Evolutionary conservation across 2,113 vertebrate genomes (phyloP).

Genomic region (Lota lota): DNA sequence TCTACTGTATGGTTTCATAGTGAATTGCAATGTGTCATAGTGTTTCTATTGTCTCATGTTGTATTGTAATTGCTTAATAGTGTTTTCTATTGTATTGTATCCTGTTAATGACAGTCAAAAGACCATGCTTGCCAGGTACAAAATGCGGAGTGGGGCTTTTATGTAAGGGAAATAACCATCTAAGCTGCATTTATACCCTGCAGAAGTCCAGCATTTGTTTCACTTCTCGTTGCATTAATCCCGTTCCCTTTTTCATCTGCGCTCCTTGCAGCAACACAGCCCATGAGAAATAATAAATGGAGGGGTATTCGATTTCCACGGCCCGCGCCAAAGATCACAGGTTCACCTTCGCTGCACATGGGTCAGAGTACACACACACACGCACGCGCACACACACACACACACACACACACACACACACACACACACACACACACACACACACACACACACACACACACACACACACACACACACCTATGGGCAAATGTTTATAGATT

Average conservation of each 20-base stretch:
- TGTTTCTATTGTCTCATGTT: no score
- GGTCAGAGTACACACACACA: conserved; percentile 34
- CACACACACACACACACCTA: no score
- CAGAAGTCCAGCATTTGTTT: conserved; percentile 50
- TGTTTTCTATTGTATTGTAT: no score
- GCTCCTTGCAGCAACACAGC: conserved; percentile 66
- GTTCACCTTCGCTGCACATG: conserved; percentile 57
- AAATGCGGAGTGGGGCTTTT: conserved; percentile 39
- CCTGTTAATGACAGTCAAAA: not conserved
- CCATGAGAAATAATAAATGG: conserved; percentile 70
- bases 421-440: not conserved
- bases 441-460: no score
- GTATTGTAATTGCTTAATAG: no score
- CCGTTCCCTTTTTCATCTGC: conserved; percentile 59
- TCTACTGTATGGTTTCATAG: no score
- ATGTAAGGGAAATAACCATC: conserved; percentile 51
- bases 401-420: conserved; percentile 8
- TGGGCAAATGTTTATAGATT: no score
- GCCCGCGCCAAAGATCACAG: conserved; percentile 70
- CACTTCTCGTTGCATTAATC: conserved; percentile 64
- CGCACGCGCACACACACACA: conserved; percentile 10
- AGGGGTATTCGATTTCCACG: conserved; percentile 63
- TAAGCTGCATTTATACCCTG: conserved; percentile 48
- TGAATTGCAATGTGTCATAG: no score
- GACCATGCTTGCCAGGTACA: conserved; percentile 6